phyloP scores from a whole-genome alignment of 2,797 vertebrate genomes.

The Limnodromus scolopaceus region DNA sequence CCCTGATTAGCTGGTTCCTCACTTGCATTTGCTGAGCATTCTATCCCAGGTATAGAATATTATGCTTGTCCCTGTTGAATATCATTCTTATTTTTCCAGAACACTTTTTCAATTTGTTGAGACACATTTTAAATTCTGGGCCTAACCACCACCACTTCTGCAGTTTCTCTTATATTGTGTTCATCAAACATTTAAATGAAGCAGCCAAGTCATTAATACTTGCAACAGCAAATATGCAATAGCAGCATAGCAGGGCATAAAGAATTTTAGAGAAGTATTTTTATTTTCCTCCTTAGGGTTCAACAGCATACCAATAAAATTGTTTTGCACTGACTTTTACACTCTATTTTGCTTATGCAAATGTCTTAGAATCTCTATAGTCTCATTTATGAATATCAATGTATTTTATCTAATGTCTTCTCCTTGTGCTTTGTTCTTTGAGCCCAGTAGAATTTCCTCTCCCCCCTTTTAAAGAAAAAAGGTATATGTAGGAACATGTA shows the following conservation, averaged over 20 bases:
- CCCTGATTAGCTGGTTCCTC: neutral
- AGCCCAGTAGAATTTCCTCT: neutral
- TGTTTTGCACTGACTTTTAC: neutral
- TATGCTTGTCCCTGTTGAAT: neutral
- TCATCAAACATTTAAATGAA: slow-evolving; percentile 1
- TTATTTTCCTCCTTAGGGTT: neutral
- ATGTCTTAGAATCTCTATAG: neutral
- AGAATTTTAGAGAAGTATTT: neutral
- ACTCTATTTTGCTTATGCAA: neutral
- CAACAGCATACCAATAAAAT: neutral
- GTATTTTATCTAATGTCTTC: neutral
- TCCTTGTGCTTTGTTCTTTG: neutral
- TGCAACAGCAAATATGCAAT: neutral
- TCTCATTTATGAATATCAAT: neutral
- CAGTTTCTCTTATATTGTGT: neutral
- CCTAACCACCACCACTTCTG: neutral
- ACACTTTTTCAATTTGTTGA: neutral
- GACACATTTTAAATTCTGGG: neutral
- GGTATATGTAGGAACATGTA: neutral
- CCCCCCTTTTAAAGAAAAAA: neutral
- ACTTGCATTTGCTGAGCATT: neutral
- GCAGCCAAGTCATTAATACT: neutral
- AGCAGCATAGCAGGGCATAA: neutral
- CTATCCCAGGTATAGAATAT: neutral
- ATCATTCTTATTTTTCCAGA: neutral